Evolutionary conservation across 53 echinoderm and acorn worm genomes (phyloP), one percentile per base, ranked within the genome.

Genomic region (Glandiceps talaboti): DNA sequence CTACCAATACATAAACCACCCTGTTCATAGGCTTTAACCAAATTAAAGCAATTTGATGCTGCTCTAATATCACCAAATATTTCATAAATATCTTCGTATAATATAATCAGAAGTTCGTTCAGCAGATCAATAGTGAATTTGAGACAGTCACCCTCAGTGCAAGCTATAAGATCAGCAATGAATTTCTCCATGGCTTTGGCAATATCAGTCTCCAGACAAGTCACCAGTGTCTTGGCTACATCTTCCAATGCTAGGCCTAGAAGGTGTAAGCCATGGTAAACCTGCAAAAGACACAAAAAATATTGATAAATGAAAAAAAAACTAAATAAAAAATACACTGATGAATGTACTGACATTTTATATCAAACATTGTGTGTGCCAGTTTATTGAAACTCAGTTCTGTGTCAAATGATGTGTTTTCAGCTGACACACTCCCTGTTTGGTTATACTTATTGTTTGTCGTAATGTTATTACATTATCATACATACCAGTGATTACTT

Each of bases 1-100:
- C 92, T 74, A 25, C 92, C 92, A n/a, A 92, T 83, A 78, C 92
- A 89, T 77, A 92, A 73, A 10, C 92, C 92, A 1, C 92, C 92
- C 64, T 92, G 92, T 78, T 92, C 84, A 73, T 92, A 92, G 0
- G 87, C 92, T 28, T 85, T 30, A 29, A 89, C 84, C 29, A 92
- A 64, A 30, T 87, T 83, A 31, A 92, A 92, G 28, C 79, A 80
- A 75, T 89, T 92, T 29, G 85, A 79, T 1, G 92, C 92, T 0
- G 89, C 89, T 28, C 80, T 82, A 79, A 92, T 89, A 33, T 92
- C 92, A 0, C 92, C 92, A 30, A 83, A 92, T 74, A 92, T 92
- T 79, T 92, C 92, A 29, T 92, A 92, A 30, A 83, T 32, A 33
- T 92, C 76, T 72, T 87, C 84, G 32, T 83, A 89, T 0, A 89